Evolutionary conservation across 2,113 vertebrate species (phyloP).

Genomic region (Campylorhamphus procurvoides): DNA sequence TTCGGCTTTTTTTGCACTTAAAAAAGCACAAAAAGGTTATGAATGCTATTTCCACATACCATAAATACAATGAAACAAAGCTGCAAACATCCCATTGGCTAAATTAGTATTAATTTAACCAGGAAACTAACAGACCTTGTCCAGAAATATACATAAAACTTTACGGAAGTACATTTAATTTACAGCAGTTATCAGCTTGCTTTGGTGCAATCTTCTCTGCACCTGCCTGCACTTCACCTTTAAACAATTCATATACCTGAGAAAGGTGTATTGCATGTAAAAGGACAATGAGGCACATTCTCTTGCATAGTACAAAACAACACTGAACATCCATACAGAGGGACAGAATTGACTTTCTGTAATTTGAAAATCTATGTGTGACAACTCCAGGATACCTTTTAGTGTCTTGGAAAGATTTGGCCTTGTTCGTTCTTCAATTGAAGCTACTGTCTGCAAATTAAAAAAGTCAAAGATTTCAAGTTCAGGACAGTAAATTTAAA

Average conservation of each 20-base stretch:
- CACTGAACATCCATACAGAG: neutral
- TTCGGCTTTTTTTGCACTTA: neutral
- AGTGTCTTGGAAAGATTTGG: conserved; percentile 92
- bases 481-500: neutral
- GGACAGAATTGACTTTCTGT: neutral
- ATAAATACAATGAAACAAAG: neutral
- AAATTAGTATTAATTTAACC: neutral
- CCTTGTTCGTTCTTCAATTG: conserved; percentile 92
- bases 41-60: neutral
- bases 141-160: neutral
- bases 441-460: conserved; percentile 82
- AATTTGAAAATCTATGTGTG: neutral
- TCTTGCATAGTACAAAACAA: neutral
- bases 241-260: neutral
- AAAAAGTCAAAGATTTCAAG: neutral
- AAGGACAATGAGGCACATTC: neutral
- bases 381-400: conserved; percentile 77
- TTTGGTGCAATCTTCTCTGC: neutral
- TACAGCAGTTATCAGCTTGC: neutral
- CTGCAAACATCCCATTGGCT: neutral
- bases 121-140: neutral
- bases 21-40: neutral
- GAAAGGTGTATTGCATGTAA: neutral
- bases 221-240: neutral
- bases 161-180: neutral